Percentiles rank a stretch among this genome's conserved stretches.
phyloP scores from a whole-genome alignment of 2,797 vertebrate genomes.

The Gadopsis bispinosus region DNA sequence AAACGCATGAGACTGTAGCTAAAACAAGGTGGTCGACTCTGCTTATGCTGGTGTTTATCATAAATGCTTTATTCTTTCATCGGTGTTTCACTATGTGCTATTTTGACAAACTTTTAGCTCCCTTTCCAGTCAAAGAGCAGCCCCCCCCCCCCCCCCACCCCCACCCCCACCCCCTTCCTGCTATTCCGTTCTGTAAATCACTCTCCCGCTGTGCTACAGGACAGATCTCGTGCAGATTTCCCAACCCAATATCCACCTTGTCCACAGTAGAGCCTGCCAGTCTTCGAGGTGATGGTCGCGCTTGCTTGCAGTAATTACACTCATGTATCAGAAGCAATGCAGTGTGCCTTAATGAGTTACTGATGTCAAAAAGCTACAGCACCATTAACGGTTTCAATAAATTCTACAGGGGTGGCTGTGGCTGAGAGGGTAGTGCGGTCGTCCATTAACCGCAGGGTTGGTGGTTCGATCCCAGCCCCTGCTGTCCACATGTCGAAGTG shows the following conservation, averaged over 20 bases:
- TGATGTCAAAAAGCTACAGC: constrained; percentile 53
- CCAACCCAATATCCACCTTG: background rate
- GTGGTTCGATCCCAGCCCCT: no score
- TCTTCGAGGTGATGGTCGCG: background rate
- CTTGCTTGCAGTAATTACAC: constrained; percentile 51
- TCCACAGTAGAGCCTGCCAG: background rate
- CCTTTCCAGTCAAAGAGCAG: background rate
- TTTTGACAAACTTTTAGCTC: background rate
- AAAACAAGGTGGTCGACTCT: background rate
- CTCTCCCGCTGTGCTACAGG: constrained; percentile 4
- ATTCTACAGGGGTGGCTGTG: no score
- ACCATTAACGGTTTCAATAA: constrained; percentile 49
- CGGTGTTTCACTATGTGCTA: background rate
- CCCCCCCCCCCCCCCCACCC: background rate
- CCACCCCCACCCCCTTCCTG: background rate
- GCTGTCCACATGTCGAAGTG: no score
- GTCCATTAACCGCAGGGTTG: no score
- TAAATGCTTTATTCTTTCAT: background rate
- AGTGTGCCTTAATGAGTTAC: constrained; percentile 54
- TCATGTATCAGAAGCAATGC: constrained; percentile 57
- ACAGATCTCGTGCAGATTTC: constrained; percentile 14
- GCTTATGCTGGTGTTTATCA: background rate
- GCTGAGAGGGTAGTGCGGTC: no score
- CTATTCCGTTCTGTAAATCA: constrained; percentile 11
- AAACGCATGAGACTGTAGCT: background rate